phyloP scores from a whole-genome alignment of 2,113 vertebrate genomes.

The Arizona elegans region DNA sequence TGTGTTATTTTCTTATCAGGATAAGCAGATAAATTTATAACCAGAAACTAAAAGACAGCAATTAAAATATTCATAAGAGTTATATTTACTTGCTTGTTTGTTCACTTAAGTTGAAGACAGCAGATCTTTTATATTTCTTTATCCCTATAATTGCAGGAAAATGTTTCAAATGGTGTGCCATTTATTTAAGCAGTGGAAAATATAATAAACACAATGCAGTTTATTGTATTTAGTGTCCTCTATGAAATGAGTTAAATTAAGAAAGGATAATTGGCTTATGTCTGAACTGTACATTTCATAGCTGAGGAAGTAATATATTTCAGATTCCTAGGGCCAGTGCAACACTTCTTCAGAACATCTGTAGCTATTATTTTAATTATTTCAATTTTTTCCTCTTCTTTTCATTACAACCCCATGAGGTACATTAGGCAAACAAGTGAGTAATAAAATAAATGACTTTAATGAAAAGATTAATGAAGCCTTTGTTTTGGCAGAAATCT shows the following conservation, averaged over 20 bases:
- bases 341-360: background rate
- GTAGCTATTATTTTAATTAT: background rate
- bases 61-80: background rate
- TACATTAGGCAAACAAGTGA: background rate
- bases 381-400: background rate
- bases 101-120: background rate
- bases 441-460: background rate
- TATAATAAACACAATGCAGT: background rate
- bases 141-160: background rate
- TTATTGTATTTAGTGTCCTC: background rate
- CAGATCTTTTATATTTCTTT: background rate
- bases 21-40: conserved; percentile 23
- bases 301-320: background rate
- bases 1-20: background rate
- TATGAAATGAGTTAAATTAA: background rate
- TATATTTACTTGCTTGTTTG: background rate
- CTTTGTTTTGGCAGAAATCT: background rate
- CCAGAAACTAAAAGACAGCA: conserved; percentile 2
- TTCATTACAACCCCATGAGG: background rate
- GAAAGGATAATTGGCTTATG: background rate
- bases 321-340: background rate
- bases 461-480: background rate
- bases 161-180: background rate
- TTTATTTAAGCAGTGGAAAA: background rate
- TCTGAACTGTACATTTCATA: background rate